Base-by-base conservation (phyloP, 2,888 invertebrate species). In the Oeneis ivallda region DNA sequence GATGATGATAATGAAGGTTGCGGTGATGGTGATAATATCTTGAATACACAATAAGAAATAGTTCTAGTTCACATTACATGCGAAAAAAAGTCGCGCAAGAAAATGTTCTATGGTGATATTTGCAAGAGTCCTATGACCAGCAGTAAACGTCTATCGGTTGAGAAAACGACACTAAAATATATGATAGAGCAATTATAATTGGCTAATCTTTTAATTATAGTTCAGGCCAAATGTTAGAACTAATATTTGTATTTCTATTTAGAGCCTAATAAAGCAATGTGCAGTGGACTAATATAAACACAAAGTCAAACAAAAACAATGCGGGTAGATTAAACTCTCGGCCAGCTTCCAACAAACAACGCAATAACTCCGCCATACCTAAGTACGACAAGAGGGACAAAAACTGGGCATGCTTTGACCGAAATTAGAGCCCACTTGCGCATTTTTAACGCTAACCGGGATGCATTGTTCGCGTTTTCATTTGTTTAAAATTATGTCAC, bases 261-360 rank as follows among this genome's bases (percentile, higher is more conserved):
- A 13, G 19, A 49, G 39, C 11, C 49, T 49, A 45, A 49, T 32
- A 54, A 19, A 47, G 34, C 53, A 56, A 64, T 60, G 17, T 17
- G 47, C 47, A 66, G 49, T 50, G 56, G 64, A 39, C 45, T 57
- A 67, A 61, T 52, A 56, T 56, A 67, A 67, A 60, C 54, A 59
- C 61, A 69, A 64, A 67, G 47, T 52, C 61, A 59, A 54, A 66
- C 67, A 61, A 67, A 66, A 60, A 62, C 56, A 57, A 71, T 71
- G 68, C 67, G 71, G 71, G 71, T 66, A 61, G 66, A 65, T 70
- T 62, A 66, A 70, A 66, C 63, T 49, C 65, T 67, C 52, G 60
- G 57, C 60, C 58, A 60, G 62, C 41, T 52, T 60, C 63, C 59
- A 57, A 57, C 66, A 68, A 63, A 66, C 63, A 63, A 63, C 65